phyloP scores from a whole-genome alignment of 2,888 invertebrate species.

The Acholoe squamosa region DNA sequence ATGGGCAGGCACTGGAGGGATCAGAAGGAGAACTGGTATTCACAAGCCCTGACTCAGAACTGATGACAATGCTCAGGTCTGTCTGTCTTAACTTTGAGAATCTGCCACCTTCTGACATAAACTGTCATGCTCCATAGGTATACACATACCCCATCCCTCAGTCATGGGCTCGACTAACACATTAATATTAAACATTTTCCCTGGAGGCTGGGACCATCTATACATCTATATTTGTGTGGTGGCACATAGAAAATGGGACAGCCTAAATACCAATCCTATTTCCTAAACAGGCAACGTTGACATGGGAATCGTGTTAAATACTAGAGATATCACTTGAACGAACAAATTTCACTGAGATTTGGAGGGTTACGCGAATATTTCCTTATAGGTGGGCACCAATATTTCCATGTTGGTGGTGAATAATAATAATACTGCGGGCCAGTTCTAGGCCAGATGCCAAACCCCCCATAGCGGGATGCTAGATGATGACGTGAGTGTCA shows the following conservation, averaged over 20 bases:
- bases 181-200: neutral
- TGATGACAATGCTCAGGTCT: slow-evolving; percentile 12
- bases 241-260: no score
- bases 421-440: neutral
- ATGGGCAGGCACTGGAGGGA: neutral
- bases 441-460: slow-evolving; percentile 24
- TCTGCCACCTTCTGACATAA: neutral
- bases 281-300: no score
- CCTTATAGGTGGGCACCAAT: neutral
- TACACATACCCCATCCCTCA: neutral
- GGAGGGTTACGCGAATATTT: neutral
- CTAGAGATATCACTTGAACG: no score
- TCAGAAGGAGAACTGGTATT: neutral
- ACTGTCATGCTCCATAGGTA: neutral
- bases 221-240: neutral
- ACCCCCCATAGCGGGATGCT: slow-evolving; percentile 18
- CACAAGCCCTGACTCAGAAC: neutral
- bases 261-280: no score
- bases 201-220: neutral
- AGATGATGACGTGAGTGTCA: neutral
- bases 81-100: neutral
- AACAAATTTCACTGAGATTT: no score
- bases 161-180: neutral
- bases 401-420: neutral
- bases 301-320: no score